Evolutionary conservation across 1,140 invertebrate species (phyloP).

Genomic region (Mercenaria mercenaria): DNA sequence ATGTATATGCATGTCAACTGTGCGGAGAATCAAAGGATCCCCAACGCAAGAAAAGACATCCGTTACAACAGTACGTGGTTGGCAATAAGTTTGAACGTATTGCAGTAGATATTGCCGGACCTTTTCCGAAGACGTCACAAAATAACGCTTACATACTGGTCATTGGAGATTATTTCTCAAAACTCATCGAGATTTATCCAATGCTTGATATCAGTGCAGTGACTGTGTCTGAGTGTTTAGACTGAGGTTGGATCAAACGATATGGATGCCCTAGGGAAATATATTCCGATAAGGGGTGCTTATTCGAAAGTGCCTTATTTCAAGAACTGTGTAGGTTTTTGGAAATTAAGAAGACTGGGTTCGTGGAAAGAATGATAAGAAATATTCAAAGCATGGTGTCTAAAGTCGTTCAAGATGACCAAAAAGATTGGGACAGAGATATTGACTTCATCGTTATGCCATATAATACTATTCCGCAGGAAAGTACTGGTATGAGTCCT

Average conservation of each 20-base stretch:
- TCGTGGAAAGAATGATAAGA: constrained; percentile 25
- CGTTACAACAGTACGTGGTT: background rate
- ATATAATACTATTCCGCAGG: background rate
- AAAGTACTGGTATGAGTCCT: background rate
- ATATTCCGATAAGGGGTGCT: constrained; percentile 23
- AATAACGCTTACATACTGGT: background rate
- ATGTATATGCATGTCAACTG: background rate
- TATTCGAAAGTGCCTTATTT: constrained; percentile 31
- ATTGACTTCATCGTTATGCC: constrained; percentile 28
- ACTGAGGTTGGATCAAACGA: constrained; percentile 22
- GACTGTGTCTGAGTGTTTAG: background rate
- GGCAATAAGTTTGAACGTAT: constrained; percentile 20
- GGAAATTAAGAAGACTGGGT: constrained; percentile 8
- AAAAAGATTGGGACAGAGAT: constrained; percentile 50
- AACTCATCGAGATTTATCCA: constrained; percentile 18
- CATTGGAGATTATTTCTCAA: constrained; percentile 34
- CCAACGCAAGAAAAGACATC: background rate
- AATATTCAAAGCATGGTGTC: constrained; percentile 2
- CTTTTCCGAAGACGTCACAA: background rate
- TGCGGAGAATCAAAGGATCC: constrained; percentile 14
- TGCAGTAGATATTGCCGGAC: constrained; percentile 12
- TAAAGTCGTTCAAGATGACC: constrained; percentile 21
- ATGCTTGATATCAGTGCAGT: background rate
- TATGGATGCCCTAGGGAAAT: constrained; percentile 35
- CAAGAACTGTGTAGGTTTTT: constrained; percentile 20